Evolutionary conservation across 1,140 invertebrate species (phyloP), one percentile per base, ranked within the genome.

Genomic region (Drosophila ogumai): DNA sequence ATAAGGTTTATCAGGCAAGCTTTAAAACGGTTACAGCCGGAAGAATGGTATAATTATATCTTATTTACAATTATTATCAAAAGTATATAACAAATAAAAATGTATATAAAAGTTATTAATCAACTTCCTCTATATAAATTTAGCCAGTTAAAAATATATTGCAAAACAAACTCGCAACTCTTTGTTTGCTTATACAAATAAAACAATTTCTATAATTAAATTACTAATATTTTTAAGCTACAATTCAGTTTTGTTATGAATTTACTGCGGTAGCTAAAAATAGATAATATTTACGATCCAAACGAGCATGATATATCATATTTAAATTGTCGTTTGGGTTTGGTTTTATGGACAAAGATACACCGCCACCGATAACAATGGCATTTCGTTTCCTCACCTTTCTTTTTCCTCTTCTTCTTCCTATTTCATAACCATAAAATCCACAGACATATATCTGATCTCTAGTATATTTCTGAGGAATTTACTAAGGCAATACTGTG

Each of bases 251-350:
- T 68, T 25, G 19, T 46, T 68, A 31, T 63, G 55, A 31, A 36
- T 57, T 49, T 75, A 50, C 46, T 50, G 66, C 44, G 54, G 73
- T 44, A 66, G 73, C 72, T 75, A 75, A 75, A 75, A 75, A 75
- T 75, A 75, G 72, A 75, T 75, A 75, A 75, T 65, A 75, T 65
- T 75, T 75, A 75, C 64, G 41, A 46, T 59, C 67, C 55, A 46
- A 61, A 61, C 28, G 50, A 32, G 28, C 15, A 12, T 61, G 71
- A 59, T 61, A 61, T 72, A 61, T 74, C 34, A 54, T 71, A 74
- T 54, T 74, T 47, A 58, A 55, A 38, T 34, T 41, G 50, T 57
- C 40, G 17, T 44, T 66, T n/a, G 52, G 73, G 60, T 25, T 75
- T 57, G 73, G 73, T 66, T 65, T 75, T 75, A 75, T 41, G 66